These are phyloP conservation scores for Nothocercus julius DNA, from an alignment of 2,113 vertebrate genomes.

Conservation along the genomic window DNA sequence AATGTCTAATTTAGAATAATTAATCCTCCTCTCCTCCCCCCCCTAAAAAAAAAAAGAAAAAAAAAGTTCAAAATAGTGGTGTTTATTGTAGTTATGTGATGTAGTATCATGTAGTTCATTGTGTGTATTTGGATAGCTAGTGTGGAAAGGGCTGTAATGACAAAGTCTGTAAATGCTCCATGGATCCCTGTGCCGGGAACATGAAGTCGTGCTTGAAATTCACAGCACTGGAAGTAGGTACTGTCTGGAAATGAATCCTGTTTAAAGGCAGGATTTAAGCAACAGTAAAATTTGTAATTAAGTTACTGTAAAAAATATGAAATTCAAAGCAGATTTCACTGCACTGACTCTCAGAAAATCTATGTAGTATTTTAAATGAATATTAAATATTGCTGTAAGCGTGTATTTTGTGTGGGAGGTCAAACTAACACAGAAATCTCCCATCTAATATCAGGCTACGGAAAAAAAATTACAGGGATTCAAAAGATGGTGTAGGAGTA, in stretches of 20 bases:
- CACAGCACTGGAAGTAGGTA: accelerated
- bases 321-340: neutral
- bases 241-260: neutral
- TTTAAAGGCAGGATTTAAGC: neutral
- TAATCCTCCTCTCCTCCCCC: neutral
- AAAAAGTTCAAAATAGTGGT: neutral
- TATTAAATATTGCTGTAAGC: neutral
- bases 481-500: neutral
- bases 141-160: neutral
- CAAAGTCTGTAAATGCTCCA: neutral
- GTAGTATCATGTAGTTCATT: accelerated
- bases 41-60: neutral
- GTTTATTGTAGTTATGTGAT: neutral
- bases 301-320: neutral
- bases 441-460: neutral
- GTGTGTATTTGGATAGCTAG: neutral
- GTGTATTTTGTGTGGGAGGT: neutral
- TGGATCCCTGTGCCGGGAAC: neutral
- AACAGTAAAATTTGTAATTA: neutral
- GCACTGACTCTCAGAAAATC: neutral
- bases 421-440: neutral
- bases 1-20: neutral
- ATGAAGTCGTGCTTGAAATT: neutral
- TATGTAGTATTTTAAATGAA: neutral
- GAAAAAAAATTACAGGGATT: neutral